phyloP scores from a whole-genome alignment of 1,140 invertebrate species.

The Hylaeus volcanicus region DNA sequence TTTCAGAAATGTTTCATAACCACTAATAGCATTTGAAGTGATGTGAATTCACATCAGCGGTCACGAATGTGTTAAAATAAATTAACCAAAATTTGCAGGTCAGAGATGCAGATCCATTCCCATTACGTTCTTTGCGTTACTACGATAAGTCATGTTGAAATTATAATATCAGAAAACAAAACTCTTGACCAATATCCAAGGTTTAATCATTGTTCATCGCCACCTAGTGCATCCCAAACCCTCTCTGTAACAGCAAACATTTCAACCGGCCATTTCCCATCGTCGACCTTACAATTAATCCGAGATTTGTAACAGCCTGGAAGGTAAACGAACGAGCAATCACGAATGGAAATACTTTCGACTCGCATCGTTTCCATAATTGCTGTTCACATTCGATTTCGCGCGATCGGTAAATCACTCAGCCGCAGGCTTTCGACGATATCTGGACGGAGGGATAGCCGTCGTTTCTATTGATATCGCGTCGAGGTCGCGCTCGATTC shows the following conservation, averaged over 20 bases:
- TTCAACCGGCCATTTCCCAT: neutral
- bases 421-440: neutral
- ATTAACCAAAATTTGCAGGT: too few species aligned
- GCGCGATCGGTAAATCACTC: constrained; percentile 49
- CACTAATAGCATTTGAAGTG: too few species aligned
- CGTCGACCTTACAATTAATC: constrained; percentile 11
- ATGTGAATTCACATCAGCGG: too few species aligned
- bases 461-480: constrained; percentile 31
- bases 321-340: constrained; percentile 39
- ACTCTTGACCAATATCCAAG: too few species aligned
- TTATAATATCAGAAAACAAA: too few species aligned
- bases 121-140: too few species aligned
- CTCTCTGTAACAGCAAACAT: neutral
- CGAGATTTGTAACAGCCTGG: neutral
- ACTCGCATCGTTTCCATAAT: constrained; percentile 48
- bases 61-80: too few species aligned
- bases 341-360: constrained; percentile 43
- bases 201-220: neutral
- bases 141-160: too few species aligned
- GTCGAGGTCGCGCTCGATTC: constrained; percentile 23
- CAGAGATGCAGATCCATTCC: too few species aligned
- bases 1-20: too few species aligned
- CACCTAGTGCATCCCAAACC: neutral
- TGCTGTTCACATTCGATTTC: constrained; percentile 19
- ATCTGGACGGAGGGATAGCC: constrained; percentile 3